Evolutionary conservation across 2,113 vertebrate genomes (phyloP).

Genomic region (Chloroceryle aenea): DNA sequence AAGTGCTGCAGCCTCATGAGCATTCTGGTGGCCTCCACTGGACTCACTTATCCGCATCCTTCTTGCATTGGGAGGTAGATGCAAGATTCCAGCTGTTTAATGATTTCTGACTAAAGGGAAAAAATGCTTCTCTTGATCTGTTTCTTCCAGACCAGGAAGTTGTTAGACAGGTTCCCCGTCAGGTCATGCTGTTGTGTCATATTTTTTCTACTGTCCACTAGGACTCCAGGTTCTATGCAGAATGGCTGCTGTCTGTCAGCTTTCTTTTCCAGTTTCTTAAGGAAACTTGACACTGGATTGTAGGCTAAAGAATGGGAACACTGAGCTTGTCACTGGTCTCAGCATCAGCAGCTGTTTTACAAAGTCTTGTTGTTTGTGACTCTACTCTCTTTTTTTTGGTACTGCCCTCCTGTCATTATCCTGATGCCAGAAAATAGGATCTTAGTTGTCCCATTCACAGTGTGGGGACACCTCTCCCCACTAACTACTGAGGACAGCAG

Average conservation of each 20-base stretch:
- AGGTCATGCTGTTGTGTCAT: not conserved
- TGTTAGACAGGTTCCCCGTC: not conserved
- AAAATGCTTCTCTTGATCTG: not conserved
- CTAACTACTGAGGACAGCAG: not conserved
- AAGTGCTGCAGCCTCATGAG: not conserved
- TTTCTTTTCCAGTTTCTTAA: not conserved
- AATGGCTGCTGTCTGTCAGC: not conserved
- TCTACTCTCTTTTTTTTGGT: not conserved
- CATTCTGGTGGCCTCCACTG: not conserved
- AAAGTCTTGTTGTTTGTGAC: not conserved
- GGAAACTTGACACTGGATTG: not conserved
- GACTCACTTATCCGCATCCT: not conserved
- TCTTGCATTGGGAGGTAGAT: not conserved
- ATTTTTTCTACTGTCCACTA: not conserved
- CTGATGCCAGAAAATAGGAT: not conserved
- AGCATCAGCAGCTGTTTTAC: not conserved
- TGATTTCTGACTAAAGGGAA: not conserved
- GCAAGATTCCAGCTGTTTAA: not conserved
- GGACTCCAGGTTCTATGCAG: not conserved
- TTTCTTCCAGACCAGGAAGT: not conserved
- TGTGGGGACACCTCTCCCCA: not conserved
- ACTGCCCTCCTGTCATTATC: not conserved
- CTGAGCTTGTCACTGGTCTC: not conserved
- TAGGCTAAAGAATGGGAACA: not conserved
- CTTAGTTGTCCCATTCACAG: not conserved